These are phyloP conservation scores for Cydia fagiglandana DNA, from an alignment of 1,140 invertebrate genomes.

Conservation along the genomic window DNA sequence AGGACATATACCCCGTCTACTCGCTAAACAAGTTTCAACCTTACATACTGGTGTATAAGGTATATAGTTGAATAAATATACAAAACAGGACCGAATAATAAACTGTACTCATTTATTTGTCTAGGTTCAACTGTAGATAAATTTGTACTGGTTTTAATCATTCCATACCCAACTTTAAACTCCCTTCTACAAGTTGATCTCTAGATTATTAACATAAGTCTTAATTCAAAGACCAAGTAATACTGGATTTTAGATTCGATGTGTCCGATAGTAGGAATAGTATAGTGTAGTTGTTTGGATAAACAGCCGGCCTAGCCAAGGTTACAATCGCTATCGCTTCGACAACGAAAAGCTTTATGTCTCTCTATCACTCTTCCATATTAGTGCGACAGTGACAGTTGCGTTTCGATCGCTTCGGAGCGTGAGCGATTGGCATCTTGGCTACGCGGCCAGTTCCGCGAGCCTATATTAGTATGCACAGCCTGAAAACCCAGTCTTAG, in stretches of 20 bases:
- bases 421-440: too few species aligned
- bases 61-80: neutral
- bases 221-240: neutral
- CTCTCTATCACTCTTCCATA: too few species aligned
- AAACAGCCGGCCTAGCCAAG: too few species aligned
- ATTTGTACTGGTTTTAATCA: neutral
- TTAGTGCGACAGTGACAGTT: too few species aligned
- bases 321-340: too few species aligned
- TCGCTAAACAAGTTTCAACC: neutral
- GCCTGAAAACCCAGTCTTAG: constrained; percentile 27
- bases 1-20: neutral
- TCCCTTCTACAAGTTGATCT: neutral
- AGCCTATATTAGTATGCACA: constrained; percentile 10
- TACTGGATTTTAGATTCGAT: neutral
- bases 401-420: too few species aligned
- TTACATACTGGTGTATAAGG: neutral
- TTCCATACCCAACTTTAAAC: neutral
- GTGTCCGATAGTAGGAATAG: neutral
- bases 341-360: too few species aligned
- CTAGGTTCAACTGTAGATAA: neutral
- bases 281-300: neutral
- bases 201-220: neutral
- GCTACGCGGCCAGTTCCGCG: too few species aligned
- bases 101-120: constrained; percentile 2
- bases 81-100: neutral